A percentile compares a stretch with the other conserved stretches of the same genome.
Evolutionary conservation across 2,113 vertebrate species (phyloP).

Genomic region (Corythornis madagascariensis): DNA sequence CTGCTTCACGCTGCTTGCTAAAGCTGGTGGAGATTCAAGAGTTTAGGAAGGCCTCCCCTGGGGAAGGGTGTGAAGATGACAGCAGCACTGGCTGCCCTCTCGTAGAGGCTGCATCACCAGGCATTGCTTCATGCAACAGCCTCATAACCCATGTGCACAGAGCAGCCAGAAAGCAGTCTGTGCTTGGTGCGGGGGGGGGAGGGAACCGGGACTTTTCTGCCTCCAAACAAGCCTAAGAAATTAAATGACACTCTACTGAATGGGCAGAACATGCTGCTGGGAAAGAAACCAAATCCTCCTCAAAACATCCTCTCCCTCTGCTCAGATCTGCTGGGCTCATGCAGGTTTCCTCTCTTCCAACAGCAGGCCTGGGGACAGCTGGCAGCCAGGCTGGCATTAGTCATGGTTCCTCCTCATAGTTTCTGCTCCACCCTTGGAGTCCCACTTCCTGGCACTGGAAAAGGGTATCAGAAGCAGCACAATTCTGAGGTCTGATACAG

Average conservation of each 20-base stretch:
- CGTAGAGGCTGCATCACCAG: neutral
- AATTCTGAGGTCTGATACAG: neutral
- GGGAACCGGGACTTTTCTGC: neutral
- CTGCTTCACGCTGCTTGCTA: neutral
- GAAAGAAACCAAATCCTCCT: neutral
- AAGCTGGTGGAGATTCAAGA: neutral
- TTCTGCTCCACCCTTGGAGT: constrained; percentile 42
- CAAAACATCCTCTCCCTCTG: neutral
- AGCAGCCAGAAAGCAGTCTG: neutral
- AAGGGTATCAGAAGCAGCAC: neutral
- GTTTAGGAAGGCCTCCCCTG: neutral
- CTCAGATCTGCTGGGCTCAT: neutral
- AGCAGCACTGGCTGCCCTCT: neutral
- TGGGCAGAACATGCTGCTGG: neutral
- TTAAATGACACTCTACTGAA: neutral
- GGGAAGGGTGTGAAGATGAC: constrained; percentile 51
- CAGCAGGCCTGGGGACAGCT: neutral
- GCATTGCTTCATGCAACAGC: neutral
- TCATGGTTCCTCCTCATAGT: constrained; percentile 11
- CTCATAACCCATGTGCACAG: neutral
- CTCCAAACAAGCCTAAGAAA: neutral
- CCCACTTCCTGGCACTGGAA: constrained; percentile 20
- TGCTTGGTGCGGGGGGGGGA: neutral
- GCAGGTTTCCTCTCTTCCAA: neutral
- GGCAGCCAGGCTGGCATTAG: constrained; percentile 15